Conservation (phyloP, 2,797 vertebrate genomes). For the Lutjanus argentimaculatus region DNA sequence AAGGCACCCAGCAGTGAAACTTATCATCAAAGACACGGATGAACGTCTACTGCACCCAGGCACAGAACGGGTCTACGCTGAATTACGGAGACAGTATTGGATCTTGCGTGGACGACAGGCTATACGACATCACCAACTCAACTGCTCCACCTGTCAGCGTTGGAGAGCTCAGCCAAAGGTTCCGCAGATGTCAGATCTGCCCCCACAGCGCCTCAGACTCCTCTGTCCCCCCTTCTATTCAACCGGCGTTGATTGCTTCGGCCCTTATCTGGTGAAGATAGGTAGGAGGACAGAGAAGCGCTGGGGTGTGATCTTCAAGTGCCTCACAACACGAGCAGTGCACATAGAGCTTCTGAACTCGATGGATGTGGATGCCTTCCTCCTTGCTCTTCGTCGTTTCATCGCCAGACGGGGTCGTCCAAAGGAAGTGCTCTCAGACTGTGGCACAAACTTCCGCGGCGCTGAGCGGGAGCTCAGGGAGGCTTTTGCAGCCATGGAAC, state of each 20-base stretch:
- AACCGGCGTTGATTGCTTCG: background rate
- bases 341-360: constrained; percentile 24
- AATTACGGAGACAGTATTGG: constrained; percentile 9
- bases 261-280: constrained; percentile 5
- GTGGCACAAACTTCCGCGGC: no score
- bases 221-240: constrained; percentile 14
- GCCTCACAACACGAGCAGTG: background rate
- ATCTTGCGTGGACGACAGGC: background rate
- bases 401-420: no score
- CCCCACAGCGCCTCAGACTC: background rate
- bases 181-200: constrained; percentile 3
- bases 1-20: background rate
- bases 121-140: constrained; percentile 6
- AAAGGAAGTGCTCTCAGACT: no score
- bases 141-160: background rate
- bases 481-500: no score
- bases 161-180: constrained; percentile 21
- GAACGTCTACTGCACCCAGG: background rate
- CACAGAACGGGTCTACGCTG: constrained; percentile 1
- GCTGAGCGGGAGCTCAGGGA: no score
- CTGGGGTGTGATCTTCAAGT: constrained; percentile 18
- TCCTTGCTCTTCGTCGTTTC: constrained; percentile 20
- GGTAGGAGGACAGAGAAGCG: background rate
- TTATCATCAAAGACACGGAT: constrained; percentile 12
- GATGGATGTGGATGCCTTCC: constrained; percentile 5